Evolutionary conservation across 2,888 invertebrate species (phyloP), one percentile per base, ranked within the genome.

Genomic region (Tuta absoluta): DNA sequence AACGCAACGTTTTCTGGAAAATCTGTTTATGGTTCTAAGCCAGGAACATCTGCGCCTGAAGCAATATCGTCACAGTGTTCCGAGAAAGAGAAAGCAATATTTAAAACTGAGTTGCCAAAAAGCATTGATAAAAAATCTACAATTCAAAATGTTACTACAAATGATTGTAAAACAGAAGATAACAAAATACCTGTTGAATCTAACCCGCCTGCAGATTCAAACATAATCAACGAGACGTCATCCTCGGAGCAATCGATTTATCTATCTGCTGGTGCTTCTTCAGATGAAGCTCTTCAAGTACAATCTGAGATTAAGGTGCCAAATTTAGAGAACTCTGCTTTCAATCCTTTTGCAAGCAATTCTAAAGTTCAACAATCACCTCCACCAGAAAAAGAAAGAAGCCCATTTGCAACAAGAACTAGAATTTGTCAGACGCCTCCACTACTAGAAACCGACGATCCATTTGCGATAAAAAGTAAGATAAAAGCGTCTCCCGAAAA

Each of bases 241-340:
- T 85, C 84, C 37, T 84, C 80, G 24, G 85, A 85, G 63, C 80
- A 81, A 53, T 86, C 84, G 24, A 68, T 76, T 37, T 82, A 85
- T 67, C 80, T 71, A 66, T 81, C 86, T 21, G 77, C 75, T 28
- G 76, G 73, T 0, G 70, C 78, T 51, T 82, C 82, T 23, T 83
- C 83, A 57, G 72, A 68, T 65, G 83, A 83, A 56, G 77, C 73
- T 63, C 67, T 70, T 23, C 69, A 74, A 59, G 68, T 75, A n/a
- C 86, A 71, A 76, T 89, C 83, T 69, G 87, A 87, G 12, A 88
- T 87, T 66, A 89, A 89, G 67, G 69, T 89, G 53, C 89, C 89
- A 38, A 89, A 89, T 77, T 86, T 89, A 66, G 82, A 87, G 69
- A 86, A 86, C 62, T 72, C 75, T 11, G 80, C 82, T 66, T 86